Percentiles rank a stretch among this genome's conserved stretches.
Evolutionary conservation across 2,113 vertebrate genomes (phyloP).

Genomic region (Anhinga anhinga): DNA sequence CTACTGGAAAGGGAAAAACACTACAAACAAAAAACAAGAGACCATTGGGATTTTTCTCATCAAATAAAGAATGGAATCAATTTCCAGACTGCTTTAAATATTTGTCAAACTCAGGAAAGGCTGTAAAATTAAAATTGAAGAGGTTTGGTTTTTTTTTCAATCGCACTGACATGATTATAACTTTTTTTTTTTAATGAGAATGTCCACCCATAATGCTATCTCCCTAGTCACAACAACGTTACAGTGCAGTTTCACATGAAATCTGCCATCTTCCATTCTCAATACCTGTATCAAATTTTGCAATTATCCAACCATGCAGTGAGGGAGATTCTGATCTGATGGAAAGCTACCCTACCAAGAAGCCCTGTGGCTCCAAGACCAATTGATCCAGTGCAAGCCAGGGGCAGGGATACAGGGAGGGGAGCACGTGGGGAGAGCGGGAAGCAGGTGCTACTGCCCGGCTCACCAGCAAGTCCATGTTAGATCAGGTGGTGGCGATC

Average conservation of each 20-base stretch:
- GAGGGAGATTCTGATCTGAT: neutral
- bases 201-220: neutral
- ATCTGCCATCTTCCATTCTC: neutral
- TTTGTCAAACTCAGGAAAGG: neutral
- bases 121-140: neutral
- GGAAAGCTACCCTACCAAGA: neutral
- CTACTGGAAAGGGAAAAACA: neutral
- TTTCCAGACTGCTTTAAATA: neutral
- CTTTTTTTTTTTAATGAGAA: neutral
- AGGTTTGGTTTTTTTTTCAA: neutral
- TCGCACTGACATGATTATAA: neutral
- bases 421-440: neutral
- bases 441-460: neutral
- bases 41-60: neutral
- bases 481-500: neutral
- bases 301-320: neutral
- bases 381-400: neutral
- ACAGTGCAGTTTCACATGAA: neutral
- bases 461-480: neutral
- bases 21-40: neutral
- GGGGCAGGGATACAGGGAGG: neutral
- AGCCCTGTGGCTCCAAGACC: neutral
- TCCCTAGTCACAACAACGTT: neutral
- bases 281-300: neutral
- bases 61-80: neutral